Evolutionary conservation across 2,888 invertebrate genomes (phyloP).

Genomic region (Coelogynopora nodosa): DNA sequence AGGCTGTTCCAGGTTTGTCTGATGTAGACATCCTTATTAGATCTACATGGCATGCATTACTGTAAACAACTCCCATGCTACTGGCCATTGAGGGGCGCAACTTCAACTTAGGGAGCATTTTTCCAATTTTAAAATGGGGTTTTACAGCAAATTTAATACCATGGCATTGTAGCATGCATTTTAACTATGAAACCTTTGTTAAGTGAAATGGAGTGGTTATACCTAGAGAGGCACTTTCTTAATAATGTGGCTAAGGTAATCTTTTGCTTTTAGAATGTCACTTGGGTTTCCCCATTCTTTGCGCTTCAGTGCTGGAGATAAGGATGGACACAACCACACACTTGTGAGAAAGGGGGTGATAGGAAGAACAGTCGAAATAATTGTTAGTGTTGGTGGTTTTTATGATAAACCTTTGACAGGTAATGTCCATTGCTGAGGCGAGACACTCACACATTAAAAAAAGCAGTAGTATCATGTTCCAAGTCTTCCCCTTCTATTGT

Average conservation of each 20-base stretch:
- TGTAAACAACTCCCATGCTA: background rate
- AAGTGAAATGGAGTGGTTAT: background rate
- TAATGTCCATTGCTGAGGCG: too few species aligned
- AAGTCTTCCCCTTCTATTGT: background rate
- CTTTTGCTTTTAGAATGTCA: background rate
- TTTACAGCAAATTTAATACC: background rate
- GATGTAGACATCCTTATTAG: background rate
- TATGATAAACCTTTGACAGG: too few species aligned
- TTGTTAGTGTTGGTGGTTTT: too few species aligned
- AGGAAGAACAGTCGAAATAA: too few species aligned
- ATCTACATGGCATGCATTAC: background rate
- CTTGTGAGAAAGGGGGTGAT: too few species aligned
- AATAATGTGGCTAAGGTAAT: background rate
- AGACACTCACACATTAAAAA: too few species aligned
- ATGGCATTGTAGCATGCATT: background rate
- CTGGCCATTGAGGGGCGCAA: background rate
- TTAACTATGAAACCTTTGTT: background rate
- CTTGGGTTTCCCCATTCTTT: background rate
- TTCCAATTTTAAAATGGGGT: background rate
- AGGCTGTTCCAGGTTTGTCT: conserved; percentile 15
- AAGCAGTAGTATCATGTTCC: background rate
- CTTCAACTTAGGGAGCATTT: background rate
- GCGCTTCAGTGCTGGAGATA: background rate
- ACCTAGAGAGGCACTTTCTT: background rate
- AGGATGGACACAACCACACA: too few species aligned